phyloP scores from a whole-genome alignment of 2,888 invertebrate species.

The Argyresthia goedartella region DNA sequence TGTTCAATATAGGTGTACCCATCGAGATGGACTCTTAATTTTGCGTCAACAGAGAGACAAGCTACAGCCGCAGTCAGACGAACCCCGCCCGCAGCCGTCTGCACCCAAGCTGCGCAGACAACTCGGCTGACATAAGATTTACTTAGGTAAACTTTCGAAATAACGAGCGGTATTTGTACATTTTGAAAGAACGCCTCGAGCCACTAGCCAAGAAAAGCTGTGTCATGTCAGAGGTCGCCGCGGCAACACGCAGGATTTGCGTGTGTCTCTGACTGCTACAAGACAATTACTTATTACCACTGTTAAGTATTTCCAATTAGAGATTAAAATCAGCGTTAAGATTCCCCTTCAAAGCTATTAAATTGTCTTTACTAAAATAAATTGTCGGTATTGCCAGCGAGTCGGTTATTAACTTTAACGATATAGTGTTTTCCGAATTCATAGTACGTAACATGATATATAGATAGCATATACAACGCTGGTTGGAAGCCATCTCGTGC shows the following conservation, averaged over 20 bases:
- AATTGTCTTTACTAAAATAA: neutral
- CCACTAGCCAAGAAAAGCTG: slow-evolving; percentile 44
- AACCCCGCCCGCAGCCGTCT: too few species aligned
- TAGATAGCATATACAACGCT: too few species aligned
- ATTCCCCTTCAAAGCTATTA: neutral
- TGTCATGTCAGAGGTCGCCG: slow-evolving; percentile 34
- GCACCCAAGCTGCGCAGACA: too few species aligned
- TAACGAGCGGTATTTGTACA: slow-evolving; percentile 38
- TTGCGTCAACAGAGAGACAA: too few species aligned
- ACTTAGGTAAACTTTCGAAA: slow-evolving; percentile 46
- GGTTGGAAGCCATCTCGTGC: too few species aligned
- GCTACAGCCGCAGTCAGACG: too few species aligned
- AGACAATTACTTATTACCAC: slow-evolving; percentile 40
- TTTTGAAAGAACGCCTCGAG: slow-evolving; percentile 32
- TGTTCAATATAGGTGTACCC: too few species aligned
- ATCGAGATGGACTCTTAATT: too few species aligned
- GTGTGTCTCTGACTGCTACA: slow-evolving; percentile 30
- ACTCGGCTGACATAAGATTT: slow-evolving; percentile 6
- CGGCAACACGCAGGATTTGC: slow-evolving; percentile 34
- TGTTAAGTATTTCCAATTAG: slow-evolving; percentile 21
- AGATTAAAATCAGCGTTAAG: neutral
- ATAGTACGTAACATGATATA: too few species aligned
- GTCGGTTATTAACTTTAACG: too few species aligned
- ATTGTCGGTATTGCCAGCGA: neutral
- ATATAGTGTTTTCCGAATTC: too few species aligned